Conservation (phyloP, 1,140 invertebrate species). For the Monochamus saltuarius region DNA sequence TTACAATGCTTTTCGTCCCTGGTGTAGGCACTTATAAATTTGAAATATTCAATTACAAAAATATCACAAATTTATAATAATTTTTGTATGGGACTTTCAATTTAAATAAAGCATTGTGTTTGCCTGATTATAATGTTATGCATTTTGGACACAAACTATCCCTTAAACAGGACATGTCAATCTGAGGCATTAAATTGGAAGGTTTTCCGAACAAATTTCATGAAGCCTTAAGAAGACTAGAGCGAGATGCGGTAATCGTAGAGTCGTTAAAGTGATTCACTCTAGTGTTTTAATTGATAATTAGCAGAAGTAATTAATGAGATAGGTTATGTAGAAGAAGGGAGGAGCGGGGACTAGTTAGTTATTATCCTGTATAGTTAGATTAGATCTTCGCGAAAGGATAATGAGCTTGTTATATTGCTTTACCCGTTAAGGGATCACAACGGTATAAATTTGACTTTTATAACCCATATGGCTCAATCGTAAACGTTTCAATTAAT, state of each 20-base stretch:
- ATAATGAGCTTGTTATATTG: conserved; percentile 13
- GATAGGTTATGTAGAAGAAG: conserved; percentile 12
- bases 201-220: too few relatives aligned
- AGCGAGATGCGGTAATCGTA: conserved; percentile 12
- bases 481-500: conserved; percentile 3
- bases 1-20: too few relatives aligned
- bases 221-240: background rate
- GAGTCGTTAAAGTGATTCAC: conserved; percentile 19
- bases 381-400: conserved; percentile 6
- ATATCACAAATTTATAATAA: too few relatives aligned
- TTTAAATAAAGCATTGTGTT: too few relatives aligned
- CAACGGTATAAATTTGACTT: conserved; percentile 2
- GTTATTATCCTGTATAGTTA: conserved; percentile 10
- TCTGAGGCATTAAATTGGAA: too few relatives aligned
- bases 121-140: too few relatives aligned
- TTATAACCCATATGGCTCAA: conserved; percentile 6
- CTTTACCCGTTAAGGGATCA: background rate
- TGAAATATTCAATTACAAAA: background rate
- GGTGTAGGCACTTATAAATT: background rate
- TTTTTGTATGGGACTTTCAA: too few relatives aligned
- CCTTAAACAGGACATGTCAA: too few relatives aligned
- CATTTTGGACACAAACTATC: too few relatives aligned
- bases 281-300: conserved; percentile 25
- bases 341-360: conserved; percentile 2
- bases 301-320: conserved; percentile 21